Conservation (phyloP, 2,888 invertebrate species). For the Molanna angustata region DNA sequence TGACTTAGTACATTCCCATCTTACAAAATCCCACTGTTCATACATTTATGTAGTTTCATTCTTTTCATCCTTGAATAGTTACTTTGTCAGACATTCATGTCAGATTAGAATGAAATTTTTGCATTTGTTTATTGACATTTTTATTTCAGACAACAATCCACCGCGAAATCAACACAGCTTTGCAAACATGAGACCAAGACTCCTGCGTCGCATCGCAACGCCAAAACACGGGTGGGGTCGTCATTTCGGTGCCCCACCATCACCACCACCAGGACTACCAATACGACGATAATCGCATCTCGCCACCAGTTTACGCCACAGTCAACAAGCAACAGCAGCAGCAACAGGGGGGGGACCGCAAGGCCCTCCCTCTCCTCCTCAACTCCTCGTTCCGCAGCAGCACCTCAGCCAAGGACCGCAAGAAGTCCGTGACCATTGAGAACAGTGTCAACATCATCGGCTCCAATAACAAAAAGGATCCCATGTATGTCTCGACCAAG, state of each 20-base stretch:
- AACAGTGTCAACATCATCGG: constrained; percentile 30
- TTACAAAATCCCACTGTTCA: too few species aligned
- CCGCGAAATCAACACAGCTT: constrained; percentile 77
- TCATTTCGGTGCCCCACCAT: constrained; percentile 2
- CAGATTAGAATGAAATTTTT: too few species aligned
- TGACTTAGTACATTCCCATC: too few species aligned
- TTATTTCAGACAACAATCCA: constrained; percentile 63
- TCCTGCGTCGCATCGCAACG: constrained; percentile 21
- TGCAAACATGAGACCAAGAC: constrained; percentile 65
- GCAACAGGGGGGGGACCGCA: constrained; percentile 30
- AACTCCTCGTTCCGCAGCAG: constrained; percentile 32
- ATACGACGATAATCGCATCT: constrained; percentile 5
- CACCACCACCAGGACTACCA: constrained; percentile 6
- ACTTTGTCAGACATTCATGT: too few species aligned
- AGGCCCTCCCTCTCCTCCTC: constrained; percentile 37
- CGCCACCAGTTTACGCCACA: constrained; percentile 32
- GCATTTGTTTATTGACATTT: too few species aligned
- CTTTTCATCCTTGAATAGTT: too few species aligned
- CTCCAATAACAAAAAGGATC: constrained; percentile 37
- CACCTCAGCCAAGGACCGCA: constrained; percentile 21
- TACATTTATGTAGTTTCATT: too few species aligned
- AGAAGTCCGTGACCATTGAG: constrained; percentile 34
- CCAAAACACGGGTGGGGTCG: constrained; percentile 5
- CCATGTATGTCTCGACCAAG: constrained; percentile 45
- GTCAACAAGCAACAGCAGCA: constrained; percentile 27